phyloP scores from a whole-genome alignment of 2,797 vertebrate species.

The Rhinella marina region DNA sequence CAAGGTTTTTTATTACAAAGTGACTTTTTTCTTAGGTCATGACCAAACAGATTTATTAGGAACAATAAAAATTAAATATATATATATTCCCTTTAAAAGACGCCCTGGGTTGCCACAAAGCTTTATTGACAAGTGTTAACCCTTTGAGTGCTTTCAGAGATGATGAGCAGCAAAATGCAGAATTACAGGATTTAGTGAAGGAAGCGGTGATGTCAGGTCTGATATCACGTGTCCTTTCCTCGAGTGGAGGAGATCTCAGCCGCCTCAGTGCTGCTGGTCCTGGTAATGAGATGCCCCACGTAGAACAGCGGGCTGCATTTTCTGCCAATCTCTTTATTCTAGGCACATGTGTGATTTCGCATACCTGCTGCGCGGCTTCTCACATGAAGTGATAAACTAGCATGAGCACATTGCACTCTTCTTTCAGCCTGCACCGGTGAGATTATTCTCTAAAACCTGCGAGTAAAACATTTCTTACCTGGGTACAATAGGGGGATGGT shows the following conservation, averaged over 20 bases:
- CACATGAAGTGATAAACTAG: constrained; percentile 33
- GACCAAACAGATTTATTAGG: too few species aligned
- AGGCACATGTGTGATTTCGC: constrained; percentile 33
- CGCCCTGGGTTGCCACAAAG: too few species aligned
- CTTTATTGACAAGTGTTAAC: neutral
- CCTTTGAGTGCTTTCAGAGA: neutral
- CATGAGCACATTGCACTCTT: neutral
- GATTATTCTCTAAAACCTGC: neutral
- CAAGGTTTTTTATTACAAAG: too few species aligned
- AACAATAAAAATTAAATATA: too few species aligned
- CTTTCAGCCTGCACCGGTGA: neutral
- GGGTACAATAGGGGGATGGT: neutral
- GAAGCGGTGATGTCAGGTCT: neutral
- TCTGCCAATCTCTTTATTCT: constrained; percentile 23
- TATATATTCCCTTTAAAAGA: too few species aligned
- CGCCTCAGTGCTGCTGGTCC: neutral
- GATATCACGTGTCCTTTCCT: neutral
- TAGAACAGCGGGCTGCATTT: constrained; percentile 22
- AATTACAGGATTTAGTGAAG: neutral
- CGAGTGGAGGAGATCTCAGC: too few species aligned
- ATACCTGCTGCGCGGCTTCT: constrained; percentile 20
- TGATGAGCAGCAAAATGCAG: neutral
- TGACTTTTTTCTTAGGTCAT: too few species aligned
- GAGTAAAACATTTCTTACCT: constrained; percentile 9
- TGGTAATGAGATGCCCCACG: constrained; percentile 11